Evolutionary conservation across 2,888 invertebrate genomes (phyloP).

Genomic region (Hylaea fasciaria): DNA sequence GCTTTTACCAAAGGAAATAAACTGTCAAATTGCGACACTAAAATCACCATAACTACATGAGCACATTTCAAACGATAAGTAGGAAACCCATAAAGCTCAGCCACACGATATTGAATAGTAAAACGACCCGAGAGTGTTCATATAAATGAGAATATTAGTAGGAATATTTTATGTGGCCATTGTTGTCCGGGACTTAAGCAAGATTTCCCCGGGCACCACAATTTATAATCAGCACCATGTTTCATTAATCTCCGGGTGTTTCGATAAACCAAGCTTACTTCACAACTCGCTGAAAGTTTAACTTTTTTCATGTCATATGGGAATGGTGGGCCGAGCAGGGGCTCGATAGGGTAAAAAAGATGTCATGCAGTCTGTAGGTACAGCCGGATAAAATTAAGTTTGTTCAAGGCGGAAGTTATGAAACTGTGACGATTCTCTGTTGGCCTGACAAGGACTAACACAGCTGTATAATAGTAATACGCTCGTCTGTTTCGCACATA

Average conservation of each 20-base stretch:
- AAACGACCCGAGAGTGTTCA: conserved; percentile 55
- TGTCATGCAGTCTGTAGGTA: not conserved
- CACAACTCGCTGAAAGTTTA: not conserved
- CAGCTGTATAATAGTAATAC: no score
- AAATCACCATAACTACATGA: conserved; percentile 12
- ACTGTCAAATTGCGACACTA: conserved; percentile 7
- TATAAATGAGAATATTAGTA: conserved; percentile 64
- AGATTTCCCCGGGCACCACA: conserved; percentile 72
- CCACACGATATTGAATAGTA: conserved; percentile 57
- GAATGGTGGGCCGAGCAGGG: no score
- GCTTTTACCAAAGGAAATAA: conserved; percentile 2
- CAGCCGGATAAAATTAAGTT: no score
- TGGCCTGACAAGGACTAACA: no score
- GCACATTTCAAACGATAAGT: conserved; percentile 12
- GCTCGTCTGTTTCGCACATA: no score
- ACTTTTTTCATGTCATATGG: not conserved
- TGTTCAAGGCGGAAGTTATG: no score
- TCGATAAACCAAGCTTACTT: conserved; percentile 46
- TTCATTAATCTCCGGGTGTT: conserved; percentile 63
- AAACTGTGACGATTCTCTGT: no score
- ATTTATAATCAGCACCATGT: conserved; percentile 73
- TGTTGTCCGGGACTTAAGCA: conserved; percentile 67
- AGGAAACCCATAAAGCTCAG: conserved; percentile 46
- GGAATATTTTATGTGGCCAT: conserved; percentile 68
- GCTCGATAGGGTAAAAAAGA: no score